Base-by-base conservation (phyloP, 2,797 vertebrate species). In the Rhynchonycteris naso region DNA sequence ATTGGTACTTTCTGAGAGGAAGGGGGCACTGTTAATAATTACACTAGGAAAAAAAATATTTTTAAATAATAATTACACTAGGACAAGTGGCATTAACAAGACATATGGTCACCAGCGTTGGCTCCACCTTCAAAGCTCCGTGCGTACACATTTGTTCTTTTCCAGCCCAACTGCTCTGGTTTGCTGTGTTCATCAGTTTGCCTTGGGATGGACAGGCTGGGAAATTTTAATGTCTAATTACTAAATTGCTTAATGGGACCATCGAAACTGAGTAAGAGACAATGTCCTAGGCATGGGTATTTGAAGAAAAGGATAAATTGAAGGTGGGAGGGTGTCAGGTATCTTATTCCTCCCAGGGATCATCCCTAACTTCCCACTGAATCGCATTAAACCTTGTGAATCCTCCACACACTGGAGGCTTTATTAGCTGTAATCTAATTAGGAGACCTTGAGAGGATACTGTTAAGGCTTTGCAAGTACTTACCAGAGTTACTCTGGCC, bases 171-270 rank as follows among this genome's bases (percentile, higher is more conserved):
- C 12, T 11, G 47, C 66, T 94, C 63, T 30, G 18, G 54, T 80
- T 58, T 76, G 81, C 93, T 89, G 81, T 68, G 38, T 66, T 92
- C 88, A 50, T 76, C 52, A 47, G 66, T 83, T 72, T 94, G 90
- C 88, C 68, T 43, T 92, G 96, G 93, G 97, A 96, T 1, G 43
- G 24, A 83, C 93, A 96, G 88, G 18, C 30, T 68, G 83, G 18
- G 84, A 83, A 59, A 59, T 78, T 80, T 95, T 84, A 83, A 92
- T 84, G 61, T 93, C 96, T 96, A 97, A 97, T 97, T 96, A 96
- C 95, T 91, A 96, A 80, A 95, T 71, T 50, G 97, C 97, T 97
- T 94, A 96, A 94, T 93, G 96, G 93, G 76, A 94, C 85, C 68
- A 95, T 15, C 18, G 4, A 97, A 96, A 96, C 15, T 28, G 74